These are phyloP conservation scores for Hippocampus abdominalis DNA, from an alignment of 2,113 vertebrate genomes.

Conservation along the genomic window DNA sequence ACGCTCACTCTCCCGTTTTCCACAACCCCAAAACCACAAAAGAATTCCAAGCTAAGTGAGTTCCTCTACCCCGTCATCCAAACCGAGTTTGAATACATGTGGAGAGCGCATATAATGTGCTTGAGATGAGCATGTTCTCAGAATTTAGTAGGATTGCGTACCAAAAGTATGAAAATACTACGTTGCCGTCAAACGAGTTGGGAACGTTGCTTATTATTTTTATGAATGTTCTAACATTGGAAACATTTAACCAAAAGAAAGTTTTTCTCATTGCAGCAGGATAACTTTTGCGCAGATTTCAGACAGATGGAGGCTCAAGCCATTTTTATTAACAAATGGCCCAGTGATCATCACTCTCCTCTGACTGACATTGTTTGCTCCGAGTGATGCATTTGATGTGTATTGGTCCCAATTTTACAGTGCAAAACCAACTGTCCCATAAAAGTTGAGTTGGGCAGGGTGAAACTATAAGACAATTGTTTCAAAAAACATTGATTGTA, in stretches of 20 bases:
- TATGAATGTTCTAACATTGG: not conserved
- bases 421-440: too few species aligned
- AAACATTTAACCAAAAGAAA: not conserved
- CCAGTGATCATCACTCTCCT: not conserved
- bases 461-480: not conserved
- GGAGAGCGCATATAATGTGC: conserved; percentile 36
- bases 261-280: not conserved
- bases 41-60: conserved; percentile 45
- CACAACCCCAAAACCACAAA: conserved; percentile 32
- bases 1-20: conserved; percentile 5
- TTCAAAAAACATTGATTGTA: not conserved
- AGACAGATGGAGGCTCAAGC: too few species aligned
- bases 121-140: conserved; percentile 12
- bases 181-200: not conserved
- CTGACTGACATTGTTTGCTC: not conserved
- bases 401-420: not conserved
- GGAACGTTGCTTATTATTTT: not conserved
- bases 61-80: conserved; percentile 49
- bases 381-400: not conserved
- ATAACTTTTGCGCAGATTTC: not conserved
- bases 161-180: conserved; percentile 6
- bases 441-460: not conserved
- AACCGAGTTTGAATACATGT: conserved; percentile 43
- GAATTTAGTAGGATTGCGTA: not conserved
- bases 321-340: too few species aligned